Percentiles rank a stretch among this genome's conserved stretches.
Evolutionary conservation across 2,113 vertebrate species (phyloP).

Genomic region (Typhlomys cinereus): DNA sequence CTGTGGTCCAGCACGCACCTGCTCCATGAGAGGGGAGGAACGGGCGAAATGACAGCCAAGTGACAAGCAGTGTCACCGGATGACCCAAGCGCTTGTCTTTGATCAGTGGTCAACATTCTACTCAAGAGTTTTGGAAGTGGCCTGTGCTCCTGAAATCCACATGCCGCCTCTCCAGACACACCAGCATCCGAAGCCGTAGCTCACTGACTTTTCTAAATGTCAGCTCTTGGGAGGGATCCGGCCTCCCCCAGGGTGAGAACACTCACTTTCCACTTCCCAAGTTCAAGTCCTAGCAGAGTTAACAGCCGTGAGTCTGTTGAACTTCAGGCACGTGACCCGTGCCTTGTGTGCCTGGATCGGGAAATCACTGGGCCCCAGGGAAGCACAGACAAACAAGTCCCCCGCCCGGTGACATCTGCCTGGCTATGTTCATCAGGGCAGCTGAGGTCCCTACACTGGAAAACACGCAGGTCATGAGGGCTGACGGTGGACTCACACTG

Average conservation of each 20-base stretch:
- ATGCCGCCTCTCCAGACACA: not conserved
- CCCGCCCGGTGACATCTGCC: rapidly evolving
- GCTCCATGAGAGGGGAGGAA: not conserved
- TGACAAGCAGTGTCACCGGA: not conserved
- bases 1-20: not conserved
- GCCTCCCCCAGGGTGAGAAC: not conserved
- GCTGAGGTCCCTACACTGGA: not conserved
- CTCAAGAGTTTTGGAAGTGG: not conserved
- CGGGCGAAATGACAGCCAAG: not conserved
- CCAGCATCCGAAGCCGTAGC: not conserved
- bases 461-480: not conserved
- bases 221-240: not conserved
- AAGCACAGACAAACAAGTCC: not conserved
- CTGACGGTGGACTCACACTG: not conserved
- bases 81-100: not conserved
- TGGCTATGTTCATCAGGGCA: not conserved
- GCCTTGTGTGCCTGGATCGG: not conserved
- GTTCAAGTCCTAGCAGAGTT: slow-evolving; percentile 5
- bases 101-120: not conserved
- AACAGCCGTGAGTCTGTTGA: too few relatives aligned
- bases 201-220: not conserved
- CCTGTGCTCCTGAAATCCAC: not conserved
- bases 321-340: too few relatives aligned
- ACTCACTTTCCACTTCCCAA: not conserved
- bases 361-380: not conserved